These are phyloP conservation scores for Electrophaes corylata DNA, from an alignment of 2,888 invertebrate genomes.

Conservation along the genomic window DNA sequence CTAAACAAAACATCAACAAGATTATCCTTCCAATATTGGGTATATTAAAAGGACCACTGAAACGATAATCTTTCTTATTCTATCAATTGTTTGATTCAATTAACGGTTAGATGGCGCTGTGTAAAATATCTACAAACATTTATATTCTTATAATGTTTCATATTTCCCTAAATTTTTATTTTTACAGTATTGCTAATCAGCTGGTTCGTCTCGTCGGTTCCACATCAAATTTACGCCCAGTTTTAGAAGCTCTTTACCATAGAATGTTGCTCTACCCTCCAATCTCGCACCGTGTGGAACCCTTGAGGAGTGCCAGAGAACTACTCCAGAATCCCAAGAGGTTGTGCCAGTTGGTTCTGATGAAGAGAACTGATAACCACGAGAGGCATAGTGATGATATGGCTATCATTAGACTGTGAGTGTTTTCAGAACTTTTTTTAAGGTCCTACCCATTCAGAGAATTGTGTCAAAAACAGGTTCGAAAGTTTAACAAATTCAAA, in stretches of 20 bases:
- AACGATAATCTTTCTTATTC: too few species aligned
- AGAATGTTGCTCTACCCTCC: constrained; percentile 95
- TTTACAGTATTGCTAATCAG: constrained; percentile 92
- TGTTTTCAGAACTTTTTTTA: constrained; percentile 35
- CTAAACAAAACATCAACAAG: too few species aligned
- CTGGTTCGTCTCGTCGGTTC: constrained; percentile 94
- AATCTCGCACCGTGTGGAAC: constrained; percentile 92
- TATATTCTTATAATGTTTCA: background rate
- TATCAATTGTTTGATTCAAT: too few species aligned
- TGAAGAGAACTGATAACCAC: constrained; percentile 85
- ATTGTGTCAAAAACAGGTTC: too few species aligned
- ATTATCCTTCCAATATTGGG: too few species aligned
- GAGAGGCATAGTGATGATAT: constrained; percentile 88
- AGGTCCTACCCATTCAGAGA: too few species aligned
- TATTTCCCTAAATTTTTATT: background rate
- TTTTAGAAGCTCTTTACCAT: constrained; percentile 96
- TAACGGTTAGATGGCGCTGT: too few species aligned
- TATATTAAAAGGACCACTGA: too few species aligned
- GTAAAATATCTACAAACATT: too few species aligned
- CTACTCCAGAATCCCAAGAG: constrained; percentile 91
- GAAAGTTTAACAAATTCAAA: too few species aligned
- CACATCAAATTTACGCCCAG: constrained; percentile 93
- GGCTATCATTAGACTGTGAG: constrained; percentile 92
- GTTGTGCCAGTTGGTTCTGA: constrained; percentile 89
- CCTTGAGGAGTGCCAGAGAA: constrained; percentile 92